Evolutionary conservation across 2,113 vertebrate species (phyloP).

Genomic region (Xyrauchen texanus): DNA sequence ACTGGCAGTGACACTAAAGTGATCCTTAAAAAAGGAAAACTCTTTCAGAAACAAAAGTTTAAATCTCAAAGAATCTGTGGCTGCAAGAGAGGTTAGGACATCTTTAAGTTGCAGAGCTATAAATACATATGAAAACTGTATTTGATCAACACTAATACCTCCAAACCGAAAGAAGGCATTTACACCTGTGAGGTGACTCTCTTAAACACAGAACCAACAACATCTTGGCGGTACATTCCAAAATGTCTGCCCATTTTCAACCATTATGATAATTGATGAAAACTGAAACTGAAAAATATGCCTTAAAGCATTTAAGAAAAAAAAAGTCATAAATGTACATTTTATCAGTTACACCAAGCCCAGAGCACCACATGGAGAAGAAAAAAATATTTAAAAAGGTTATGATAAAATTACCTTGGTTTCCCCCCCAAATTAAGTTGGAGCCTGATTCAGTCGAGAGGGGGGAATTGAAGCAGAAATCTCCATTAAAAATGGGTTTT

Average conservation of each 20-base stretch:
- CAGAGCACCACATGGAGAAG: too few relatives aligned
- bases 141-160: slow-evolving; percentile 66
- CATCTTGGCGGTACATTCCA: neutral
- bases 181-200: slow-evolving; percentile 52
- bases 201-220: neutral
- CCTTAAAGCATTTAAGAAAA: neutral
- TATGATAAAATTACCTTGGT: neutral
- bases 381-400: neutral
- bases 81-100: slow-evolving; percentile 61
- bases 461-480: neutral
- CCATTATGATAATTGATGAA: neutral
- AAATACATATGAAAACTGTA: slow-evolving; percentile 62
- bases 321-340: too few relatives aligned
- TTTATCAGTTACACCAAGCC: too few relatives aligned
- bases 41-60: slow-evolving; percentile 31
- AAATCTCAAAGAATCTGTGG: slow-evolving; percentile 51
- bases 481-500: neutral
- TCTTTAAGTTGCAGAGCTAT: slow-evolving; percentile 48
- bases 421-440: neutral
- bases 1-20: slow-evolving; percentile 65
- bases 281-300: neutral
- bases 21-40: slow-evolving; percentile 42
- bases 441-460: neutral
- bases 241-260: neutral
- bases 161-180: slow-evolving; percentile 69